These are phyloP conservation scores for Leptinotarsa undecemlineata DNA, from an alignment of 1,140 invertebrate species.

Conservation along the genomic window DNA sequence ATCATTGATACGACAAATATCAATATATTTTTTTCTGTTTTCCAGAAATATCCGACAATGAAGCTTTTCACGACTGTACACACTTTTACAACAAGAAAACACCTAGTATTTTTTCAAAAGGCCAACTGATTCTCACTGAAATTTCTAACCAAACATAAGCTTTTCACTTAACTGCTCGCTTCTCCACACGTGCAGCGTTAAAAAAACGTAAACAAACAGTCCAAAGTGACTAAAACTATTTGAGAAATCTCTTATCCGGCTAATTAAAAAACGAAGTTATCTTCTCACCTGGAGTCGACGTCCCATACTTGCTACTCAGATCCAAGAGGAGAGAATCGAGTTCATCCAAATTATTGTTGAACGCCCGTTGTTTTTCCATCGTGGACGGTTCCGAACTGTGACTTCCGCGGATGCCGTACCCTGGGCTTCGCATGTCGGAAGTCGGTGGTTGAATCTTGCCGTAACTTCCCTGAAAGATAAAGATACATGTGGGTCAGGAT, in stretches of 20 bases:
- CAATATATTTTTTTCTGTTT: no score
- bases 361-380: slow-evolving; percentile 45
- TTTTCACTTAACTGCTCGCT: neutral
- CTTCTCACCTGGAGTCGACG: slow-evolving; percentile 42
- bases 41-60: no score
- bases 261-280: neutral
- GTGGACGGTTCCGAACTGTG: slow-evolving; percentile 32
- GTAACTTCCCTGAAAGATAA: slow-evolving; percentile 64
- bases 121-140: no score
- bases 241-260: no score
- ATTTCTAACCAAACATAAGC: no score
- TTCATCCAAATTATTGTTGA: slow-evolving; percentile 85
- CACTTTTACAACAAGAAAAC: no score
- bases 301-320: slow-evolving; percentile 65
- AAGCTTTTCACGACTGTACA: no score
- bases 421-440: slow-evolving; percentile 34
- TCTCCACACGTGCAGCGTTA: neutral
- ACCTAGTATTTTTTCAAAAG: no score
- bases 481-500: slow-evolving; percentile 1
- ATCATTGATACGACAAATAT: no score
- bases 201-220: neutral
- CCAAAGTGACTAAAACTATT: neutral
- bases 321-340: slow-evolving; percentile 90
- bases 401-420: slow-evolving; percentile 18
- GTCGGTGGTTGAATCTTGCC: slow-evolving; percentile 64